Base-by-base conservation (phyloP, 2,113 vertebrate species). In the Lepisosteus osseus region DNA sequence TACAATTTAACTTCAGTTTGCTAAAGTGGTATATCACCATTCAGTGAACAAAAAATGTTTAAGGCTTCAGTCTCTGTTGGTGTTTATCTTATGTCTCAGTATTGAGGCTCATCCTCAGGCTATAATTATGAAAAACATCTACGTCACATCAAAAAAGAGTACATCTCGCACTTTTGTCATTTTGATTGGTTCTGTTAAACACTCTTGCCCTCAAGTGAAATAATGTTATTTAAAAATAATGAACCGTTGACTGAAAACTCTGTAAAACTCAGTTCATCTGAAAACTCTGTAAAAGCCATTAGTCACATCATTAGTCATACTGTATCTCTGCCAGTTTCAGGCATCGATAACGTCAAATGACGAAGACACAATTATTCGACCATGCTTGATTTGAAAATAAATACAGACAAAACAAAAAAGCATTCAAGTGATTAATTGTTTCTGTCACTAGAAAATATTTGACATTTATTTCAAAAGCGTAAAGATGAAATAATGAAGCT, bases 371-470 rank as follows among this genome's bases (percentile, higher is more conserved):
- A 61, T 59, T 67, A 67, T 11, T 15, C 4, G 41, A 56, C 14
- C 63, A 45, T 57, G 64, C 51, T 72, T 65, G 45, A 54, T 55
- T 64, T 15, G 40, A 65, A 56, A 56, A 66, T 68, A 7, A 8
- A 68, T 13, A 17, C 6, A 14, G 45, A 17, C 15, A 59, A 13
- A 44, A 44, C 2, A 56, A 40, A 71, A 42, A 72, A 6, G 7
- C 17, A 11, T 3, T 68, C 17, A 68, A 29, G 15, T 68, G 67
- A 54, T 3, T 41, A 56, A 68, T 59, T 42, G 13, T 69, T 13
- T 69, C 54, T 7, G 13, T 69, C 55, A 57, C n/a, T 59, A 43
- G n/a, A 59, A 44, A 57, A 14, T 55, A 6, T 40, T 4, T 15
- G 51, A 7, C 7, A 40, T 54, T 68, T 54, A 15, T 12, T 67